These are phyloP conservation scores for Vespertilio murinus DNA, from an alignment of 2,797 vertebrate species.

Conservation along the genomic window DNA sequence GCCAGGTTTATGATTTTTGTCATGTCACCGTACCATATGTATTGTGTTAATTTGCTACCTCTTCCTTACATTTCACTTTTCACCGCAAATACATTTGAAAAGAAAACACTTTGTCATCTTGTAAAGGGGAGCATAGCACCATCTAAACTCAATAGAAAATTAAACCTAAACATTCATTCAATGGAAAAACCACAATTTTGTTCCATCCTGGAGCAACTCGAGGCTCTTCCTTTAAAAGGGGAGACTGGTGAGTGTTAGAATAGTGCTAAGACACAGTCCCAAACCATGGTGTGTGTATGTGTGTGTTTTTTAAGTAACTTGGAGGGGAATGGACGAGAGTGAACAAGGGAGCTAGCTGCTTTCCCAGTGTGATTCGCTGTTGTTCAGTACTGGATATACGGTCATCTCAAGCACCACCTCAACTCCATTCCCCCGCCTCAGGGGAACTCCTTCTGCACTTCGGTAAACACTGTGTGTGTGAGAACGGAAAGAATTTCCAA, in stretches of 20 bases:
- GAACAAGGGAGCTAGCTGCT: not conserved
- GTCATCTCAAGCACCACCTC: not conserved
- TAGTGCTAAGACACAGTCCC: not conserved
- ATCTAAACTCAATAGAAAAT: not conserved
- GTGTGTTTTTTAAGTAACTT: not conserved
- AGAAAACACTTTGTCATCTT: not conserved
- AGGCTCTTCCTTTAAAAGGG: not conserved
- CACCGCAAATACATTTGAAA: slow-evolving; percentile 12
- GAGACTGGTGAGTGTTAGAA: not conserved
- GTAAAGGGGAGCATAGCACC: not conserved
- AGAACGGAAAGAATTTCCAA: slow-evolving; percentile 45
- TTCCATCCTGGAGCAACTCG: not conserved
- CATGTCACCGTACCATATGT: not conserved
- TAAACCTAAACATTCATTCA: not conserved
- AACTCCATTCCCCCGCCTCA: not conserved
- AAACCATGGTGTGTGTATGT: not conserved
- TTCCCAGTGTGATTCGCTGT: not conserved
- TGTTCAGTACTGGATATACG: not conserved
- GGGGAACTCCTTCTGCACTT: not conserved
- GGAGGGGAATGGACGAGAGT: not conserved
- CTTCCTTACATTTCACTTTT: not conserved
- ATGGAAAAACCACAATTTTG: not conserved
- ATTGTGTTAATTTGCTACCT: not conserved
- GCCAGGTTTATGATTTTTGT: not conserved
- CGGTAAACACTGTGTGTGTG: not conserved